These are phyloP conservation scores for Drosophila gaucha DNA, from an alignment of 2,888 invertebrate genomes.

Conservation along the genomic window DNA sequence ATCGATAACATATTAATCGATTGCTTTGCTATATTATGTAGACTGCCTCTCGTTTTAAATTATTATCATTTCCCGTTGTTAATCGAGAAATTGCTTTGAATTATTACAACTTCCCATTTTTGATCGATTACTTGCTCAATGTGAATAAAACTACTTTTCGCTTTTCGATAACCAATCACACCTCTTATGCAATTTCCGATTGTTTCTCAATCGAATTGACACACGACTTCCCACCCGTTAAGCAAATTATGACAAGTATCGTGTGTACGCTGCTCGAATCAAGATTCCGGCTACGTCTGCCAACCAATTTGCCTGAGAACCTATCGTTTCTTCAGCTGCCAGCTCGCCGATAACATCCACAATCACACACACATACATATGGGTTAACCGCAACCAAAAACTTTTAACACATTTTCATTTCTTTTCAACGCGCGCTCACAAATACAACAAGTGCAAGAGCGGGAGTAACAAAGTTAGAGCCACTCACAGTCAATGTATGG, in stretches of 20 bases:
- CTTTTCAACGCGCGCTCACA: slow-evolving; percentile 55
- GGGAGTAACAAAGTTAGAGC: slow-evolving; percentile 50
- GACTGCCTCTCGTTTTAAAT: too few species aligned
- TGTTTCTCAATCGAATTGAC: slow-evolving; percentile 8
- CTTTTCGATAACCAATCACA: slow-evolving; percentile 17
- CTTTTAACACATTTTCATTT: slow-evolving; percentile 70
- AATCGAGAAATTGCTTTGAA: neutral
- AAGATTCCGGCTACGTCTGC: slow-evolving; percentile 8
- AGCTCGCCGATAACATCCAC: slow-evolving; percentile 9
- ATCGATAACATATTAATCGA: too few species aligned
- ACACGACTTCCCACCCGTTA: neutral
- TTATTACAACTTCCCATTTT: neutral
- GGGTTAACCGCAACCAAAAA: slow-evolving; percentile 39
- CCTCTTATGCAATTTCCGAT: neutral
- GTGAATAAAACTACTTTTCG: neutral
- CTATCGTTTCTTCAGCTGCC: slow-evolving; percentile 14
- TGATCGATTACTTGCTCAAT: too few species aligned
- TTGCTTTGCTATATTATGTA: too few species aligned
- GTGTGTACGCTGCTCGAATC: slow-evolving; percentile 6
- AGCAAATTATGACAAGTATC: slow-evolving; percentile 11
- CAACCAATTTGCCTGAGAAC: slow-evolving; percentile 30
- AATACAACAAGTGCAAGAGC: slow-evolving; percentile 10
- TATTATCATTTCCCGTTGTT: neutral
- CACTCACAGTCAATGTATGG: slow-evolving; percentile 28
- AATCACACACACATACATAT: slow-evolving; percentile 3